Evolutionary conservation across 2,113 vertebrate species (phyloP).

Genomic region (Verasper variegatus): DNA sequence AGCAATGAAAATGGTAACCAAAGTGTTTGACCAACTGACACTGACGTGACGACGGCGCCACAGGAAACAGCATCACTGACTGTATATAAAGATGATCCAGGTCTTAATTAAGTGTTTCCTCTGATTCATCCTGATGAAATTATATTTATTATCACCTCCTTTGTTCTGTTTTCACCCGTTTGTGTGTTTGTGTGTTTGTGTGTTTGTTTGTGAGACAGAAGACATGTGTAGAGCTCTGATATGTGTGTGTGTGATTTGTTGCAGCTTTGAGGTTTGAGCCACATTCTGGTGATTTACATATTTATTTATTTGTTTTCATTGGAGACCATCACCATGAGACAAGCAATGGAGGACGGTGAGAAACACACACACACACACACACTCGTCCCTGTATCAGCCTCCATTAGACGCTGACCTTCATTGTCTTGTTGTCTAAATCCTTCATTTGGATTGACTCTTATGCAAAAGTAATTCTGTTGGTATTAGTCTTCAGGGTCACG

Average conservation of each 20-base stretch:
- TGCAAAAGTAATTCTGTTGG: constrained; percentile 27
- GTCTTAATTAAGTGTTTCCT: no score
- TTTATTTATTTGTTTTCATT: background rate
- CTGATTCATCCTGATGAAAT: no score
- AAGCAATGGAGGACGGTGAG: constrained; percentile 67
- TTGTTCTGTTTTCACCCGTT: no score
- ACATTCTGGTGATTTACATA: background rate
- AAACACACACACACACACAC: background rate
- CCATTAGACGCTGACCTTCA: background rate
- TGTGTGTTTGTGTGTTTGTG: no score
- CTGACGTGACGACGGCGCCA: background rate
- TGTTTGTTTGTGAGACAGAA: background rate
- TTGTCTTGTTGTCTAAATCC: background rate
- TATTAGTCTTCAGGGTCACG: background rate
- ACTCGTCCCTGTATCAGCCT: background rate
- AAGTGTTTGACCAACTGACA: no score
- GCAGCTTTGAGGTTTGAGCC: background rate
- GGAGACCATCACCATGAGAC: constrained; percentile 49
- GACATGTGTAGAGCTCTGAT: no score
- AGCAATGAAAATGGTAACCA: background rate
- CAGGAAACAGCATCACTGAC: background rate
- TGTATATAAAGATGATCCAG: no score
- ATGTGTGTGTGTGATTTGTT: no score
- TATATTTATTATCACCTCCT: no score
- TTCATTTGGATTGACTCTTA: background rate